Evolutionary conservation across 35 echinoderm and acorn worm genomes (phyloP).

Genomic region (Acanthaster planci): DNA sequence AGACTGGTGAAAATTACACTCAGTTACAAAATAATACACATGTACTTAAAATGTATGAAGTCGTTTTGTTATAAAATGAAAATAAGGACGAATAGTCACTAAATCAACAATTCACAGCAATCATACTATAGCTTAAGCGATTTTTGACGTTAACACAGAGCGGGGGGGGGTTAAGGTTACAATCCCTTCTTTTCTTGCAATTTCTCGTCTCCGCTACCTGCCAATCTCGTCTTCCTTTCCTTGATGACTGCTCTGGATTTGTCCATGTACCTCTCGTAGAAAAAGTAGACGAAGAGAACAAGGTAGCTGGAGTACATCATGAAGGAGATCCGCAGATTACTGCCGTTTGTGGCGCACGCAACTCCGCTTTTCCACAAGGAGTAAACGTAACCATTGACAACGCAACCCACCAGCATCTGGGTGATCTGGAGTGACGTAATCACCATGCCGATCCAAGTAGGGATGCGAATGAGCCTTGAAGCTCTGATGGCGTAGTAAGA

Average conservation of each 20-base stretch:
- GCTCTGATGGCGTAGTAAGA: constrained; percentile 80
- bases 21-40: no score
- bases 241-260: constrained; percentile 10
- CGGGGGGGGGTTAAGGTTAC: neutral
- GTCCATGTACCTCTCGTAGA: constrained; percentile 62
- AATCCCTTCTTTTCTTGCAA: constrained; percentile 17
- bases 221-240: neutral
- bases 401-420: constrained; percentile 80
- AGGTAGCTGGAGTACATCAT: constrained; percentile 80
- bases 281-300: constrained; percentile 80
- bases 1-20: no score
- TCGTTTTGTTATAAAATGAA: no score
- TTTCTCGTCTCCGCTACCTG: neutral
- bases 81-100: no score
- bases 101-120: no score
- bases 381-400: constrained; percentile 77
- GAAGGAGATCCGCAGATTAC: constrained; percentile 55
- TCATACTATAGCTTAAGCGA: no score
- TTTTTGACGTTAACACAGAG: no score
- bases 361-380: constrained; percentile 51
- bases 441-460: constrained; percentile 70
- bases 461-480: constrained; percentile 58
- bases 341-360: constrained; percentile 43
- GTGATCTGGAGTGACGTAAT: constrained; percentile 71
- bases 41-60: no score